phyloP scores from a whole-genome alignment of 2,113 vertebrate genomes.

The Hyperopisus bebe region DNA sequence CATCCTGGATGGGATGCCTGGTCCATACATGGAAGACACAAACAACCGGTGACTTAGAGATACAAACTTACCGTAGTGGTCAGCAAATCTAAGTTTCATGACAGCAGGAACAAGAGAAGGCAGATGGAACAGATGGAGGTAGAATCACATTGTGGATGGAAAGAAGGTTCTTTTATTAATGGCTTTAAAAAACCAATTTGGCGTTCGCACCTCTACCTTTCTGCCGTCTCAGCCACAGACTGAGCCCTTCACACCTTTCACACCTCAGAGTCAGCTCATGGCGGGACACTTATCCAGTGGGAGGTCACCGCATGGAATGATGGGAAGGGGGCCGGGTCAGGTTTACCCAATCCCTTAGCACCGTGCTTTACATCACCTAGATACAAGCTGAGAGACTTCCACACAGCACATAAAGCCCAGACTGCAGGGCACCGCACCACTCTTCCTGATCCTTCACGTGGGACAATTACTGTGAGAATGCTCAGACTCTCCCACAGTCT shows the following conservation, averaged over 20 bases:
- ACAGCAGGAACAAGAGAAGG: neutral
- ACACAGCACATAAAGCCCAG: neutral
- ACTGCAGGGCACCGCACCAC: neutral
- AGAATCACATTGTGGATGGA: neutral
- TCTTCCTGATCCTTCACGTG: neutral
- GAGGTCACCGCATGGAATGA: neutral
- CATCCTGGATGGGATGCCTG: neutral
- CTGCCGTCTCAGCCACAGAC: neutral
- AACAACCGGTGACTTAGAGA: neutral
- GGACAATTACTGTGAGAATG: neutral
- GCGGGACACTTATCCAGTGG: neutral
- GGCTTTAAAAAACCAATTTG: neutral
- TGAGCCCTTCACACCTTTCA: neutral
- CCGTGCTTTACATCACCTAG: neutral
- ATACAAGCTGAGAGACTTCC: neutral
- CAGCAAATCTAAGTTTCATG: neutral
- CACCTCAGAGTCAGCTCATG: neutral
- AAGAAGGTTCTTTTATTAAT: neutral
- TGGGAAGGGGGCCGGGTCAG: neutral
- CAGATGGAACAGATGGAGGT: neutral
- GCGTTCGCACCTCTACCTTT: neutral
- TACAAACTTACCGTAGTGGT: neutral
- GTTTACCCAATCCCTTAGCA: neutral
- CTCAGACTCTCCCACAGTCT: neutral
- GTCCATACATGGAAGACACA: neutral